Evolutionary conservation across 2,797 vertebrate species (phyloP).

Genomic region (Leucoraja ocellata): DNA sequence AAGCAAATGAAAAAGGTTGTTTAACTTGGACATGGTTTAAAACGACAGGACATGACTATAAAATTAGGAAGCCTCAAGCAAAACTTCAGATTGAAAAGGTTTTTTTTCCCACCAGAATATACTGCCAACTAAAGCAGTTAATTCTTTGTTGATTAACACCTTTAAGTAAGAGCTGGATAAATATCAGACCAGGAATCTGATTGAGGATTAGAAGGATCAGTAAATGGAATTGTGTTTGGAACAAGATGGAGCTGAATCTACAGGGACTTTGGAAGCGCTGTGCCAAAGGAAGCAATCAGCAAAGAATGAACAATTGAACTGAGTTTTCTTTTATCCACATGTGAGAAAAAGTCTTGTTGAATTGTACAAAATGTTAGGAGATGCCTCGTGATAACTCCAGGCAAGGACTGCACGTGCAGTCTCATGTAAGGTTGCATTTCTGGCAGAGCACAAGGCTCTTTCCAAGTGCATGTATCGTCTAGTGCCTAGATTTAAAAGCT

Average conservation of each 20-base stretch:
- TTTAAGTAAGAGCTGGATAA: constrained; percentile 28
- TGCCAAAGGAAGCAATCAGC: neutral
- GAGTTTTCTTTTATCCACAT: neutral
- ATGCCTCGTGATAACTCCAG: neutral
- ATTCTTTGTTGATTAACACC: constrained; percentile 15
- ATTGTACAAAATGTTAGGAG: neutral
- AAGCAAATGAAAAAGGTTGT: neutral
- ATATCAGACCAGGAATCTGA: neutral
- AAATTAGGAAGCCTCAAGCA: constrained; percentile 28
- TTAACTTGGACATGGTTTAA: neutral
- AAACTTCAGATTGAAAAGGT: constrained; percentile 8
- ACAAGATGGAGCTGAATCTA: neutral
- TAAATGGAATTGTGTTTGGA: neutral
- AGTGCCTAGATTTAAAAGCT: neutral
- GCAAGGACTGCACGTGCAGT: neutral
- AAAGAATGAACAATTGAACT: neutral
- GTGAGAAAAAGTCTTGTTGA: neutral
- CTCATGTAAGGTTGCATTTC: too few relatives aligned
- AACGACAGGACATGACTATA: constrained; percentile 16
- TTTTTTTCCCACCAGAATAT: constrained; percentile 9
- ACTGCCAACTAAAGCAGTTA: constrained; percentile 26
- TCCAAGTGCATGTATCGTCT: neutral
- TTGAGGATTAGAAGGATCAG: constrained; percentile 18
- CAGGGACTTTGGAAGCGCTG: neutral
- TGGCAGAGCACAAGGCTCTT: neutral